Conservation (phyloP, 2,113 vertebrate species). For the Amphiprion percula region DNA sequence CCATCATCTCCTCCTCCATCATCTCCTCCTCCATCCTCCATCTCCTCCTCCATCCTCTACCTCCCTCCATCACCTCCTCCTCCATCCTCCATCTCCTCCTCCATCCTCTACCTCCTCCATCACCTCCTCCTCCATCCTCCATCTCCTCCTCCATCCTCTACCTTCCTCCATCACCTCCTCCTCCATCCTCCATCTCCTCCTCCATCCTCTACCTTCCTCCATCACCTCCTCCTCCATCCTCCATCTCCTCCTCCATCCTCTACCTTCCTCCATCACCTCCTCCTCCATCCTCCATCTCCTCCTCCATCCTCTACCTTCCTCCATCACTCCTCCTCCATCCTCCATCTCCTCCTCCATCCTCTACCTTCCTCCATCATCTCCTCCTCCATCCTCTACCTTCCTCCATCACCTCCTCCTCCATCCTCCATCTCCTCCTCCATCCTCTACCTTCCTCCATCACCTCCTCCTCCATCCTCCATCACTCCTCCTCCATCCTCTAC, state of each 20-base stretch:
- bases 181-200: constrained; percentile 50
- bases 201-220: not conserved
- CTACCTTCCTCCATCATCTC: too few species aligned
- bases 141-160: constrained; percentile 19
- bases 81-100: not conserved
- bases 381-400: too few species aligned
- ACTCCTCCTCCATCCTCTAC: too few species aligned
- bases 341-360: too few species aligned
- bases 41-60: not conserved
- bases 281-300: too few species aligned
- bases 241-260: too few species aligned
- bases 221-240: too few species aligned
- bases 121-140: not conserved
- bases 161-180: constrained; percentile 16
- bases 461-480: too few species aligned
- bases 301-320: too few species aligned
- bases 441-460: constrained; percentile 3
- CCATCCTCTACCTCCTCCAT: constrained; percentile 5
- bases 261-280: too few species aligned
- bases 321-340: constrained; percentile 26
- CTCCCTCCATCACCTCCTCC: not conserved
- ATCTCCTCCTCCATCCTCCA: not conserved
- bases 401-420: too few species aligned
- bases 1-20: not conserved
- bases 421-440: too few species aligned